phyloP scores from a whole-genome alignment of 2,888 invertebrate genomes.

The Nemurella pictetii region DNA sequence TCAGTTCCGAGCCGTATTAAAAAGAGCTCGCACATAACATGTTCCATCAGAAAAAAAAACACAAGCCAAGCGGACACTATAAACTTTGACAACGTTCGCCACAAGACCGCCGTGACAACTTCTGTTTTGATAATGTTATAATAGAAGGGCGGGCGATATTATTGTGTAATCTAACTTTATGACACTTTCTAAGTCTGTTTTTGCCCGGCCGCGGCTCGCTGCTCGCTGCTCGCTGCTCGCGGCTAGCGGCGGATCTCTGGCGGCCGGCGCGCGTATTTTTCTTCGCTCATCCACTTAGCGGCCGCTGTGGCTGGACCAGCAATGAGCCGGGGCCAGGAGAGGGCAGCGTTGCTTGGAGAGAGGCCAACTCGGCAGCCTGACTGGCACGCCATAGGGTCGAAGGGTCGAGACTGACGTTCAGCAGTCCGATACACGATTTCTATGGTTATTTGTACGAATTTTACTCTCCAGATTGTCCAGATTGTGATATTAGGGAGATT shows the following conservation, averaged over 20 bases:
- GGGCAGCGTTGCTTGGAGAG: no score
- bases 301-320: background rate
- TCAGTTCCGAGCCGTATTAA: background rate
- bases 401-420: no score
- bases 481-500: no score
- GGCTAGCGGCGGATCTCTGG: background rate
- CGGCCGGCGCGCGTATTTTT: background rate
- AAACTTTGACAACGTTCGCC: background rate
- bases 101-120: background rate
- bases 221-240: no score
- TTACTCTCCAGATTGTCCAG: no score
- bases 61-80: background rate
- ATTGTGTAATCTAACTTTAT: background rate
- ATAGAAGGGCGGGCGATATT: background rate
- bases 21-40: background rate
- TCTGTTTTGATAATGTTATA: background rate
- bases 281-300: constrained; percentile 15
- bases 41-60: background rate
- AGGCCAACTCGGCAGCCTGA: no score
- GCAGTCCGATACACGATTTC: no score
- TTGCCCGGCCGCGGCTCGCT: background rate
- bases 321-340: no score
- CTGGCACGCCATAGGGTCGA: no score
- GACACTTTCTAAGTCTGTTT: background rate
- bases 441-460: no score